Evolutionary conservation across 2,797 vertebrate species (phyloP), one percentile per base, ranked within the genome.

Genomic region (Poeciliopsis infans): DNA sequence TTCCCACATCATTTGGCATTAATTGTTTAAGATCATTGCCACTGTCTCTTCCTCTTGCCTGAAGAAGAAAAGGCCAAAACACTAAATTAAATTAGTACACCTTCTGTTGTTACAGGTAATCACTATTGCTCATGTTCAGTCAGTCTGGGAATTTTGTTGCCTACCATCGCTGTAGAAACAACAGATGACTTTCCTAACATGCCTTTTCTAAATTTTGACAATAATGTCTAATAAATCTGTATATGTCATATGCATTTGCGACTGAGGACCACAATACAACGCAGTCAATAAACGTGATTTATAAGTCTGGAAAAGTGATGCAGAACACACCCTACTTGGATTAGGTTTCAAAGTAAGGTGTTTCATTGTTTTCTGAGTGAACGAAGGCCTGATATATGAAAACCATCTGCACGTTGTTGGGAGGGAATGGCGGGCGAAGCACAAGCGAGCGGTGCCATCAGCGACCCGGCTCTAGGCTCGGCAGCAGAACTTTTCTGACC

Each of bases 401-500:
- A 31, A 20, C 47, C 2, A 66, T 39, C 47, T 72, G 55, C 1
- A 23, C 28, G 18, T 59, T 23, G 39, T 53, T 59, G 15, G 64
- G 31, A 5, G 4, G 36, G n/a, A 66, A 39, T 28, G 55, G 55
- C 28, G 69, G 16, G 7, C 23, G 36, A 46, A 73, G 23, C 7
- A 33, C 43, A 51, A 64, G 64, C 8, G 18, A 12, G 47, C 3
- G 1, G 16, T 47, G 31, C 16, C 23, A 25, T 33, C 39, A 57
- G 39, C 43, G 33, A 71, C 23, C 39, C 25, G 53, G 18, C 20
- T 31, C 33, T 74, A 25, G 39, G n/a, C 10, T 68, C 20, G 45
- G 69, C 51, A 77, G 78, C 61, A 53, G 66, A n/a, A 31, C 51
- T 7, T 75, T n/a, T 57, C 28, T 28, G 78, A 57, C 46, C 64